These are phyloP conservation scores for Proteles cristata DNA, from an alignment of 2,113 vertebrate species.

Conservation along the genomic window DNA sequence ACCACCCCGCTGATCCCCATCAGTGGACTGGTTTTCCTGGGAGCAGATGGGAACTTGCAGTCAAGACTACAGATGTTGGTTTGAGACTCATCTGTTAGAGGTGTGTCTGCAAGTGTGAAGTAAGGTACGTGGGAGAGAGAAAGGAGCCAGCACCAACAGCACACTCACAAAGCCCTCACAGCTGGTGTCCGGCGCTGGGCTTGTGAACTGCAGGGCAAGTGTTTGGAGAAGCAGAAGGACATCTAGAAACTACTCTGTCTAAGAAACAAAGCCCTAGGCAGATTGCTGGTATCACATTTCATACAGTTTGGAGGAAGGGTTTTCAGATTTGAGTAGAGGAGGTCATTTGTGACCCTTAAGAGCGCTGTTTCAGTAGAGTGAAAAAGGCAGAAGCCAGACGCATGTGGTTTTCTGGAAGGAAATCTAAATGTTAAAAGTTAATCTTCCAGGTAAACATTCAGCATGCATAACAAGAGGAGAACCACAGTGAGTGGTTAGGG, in stretches of 20 bases:
- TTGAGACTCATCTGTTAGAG: background rate
- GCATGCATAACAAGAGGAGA: background rate
- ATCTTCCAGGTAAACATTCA: background rate
- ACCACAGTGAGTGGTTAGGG: background rate
- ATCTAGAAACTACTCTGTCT: background rate
- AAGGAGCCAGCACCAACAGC: background rate
- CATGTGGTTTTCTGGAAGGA: background rate
- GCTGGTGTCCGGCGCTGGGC: background rate
- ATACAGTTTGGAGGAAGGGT: background rate
- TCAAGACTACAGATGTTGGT: background rate
- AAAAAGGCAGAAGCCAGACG: background rate
- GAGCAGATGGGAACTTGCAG: background rate
- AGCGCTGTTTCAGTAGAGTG: background rate
- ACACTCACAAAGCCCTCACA: background rate
- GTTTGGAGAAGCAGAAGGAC: background rate
- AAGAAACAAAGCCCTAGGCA: background rate
- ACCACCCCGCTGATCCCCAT: rapidly evolving
- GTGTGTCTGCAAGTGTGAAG: background rate
- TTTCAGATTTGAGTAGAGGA: background rate
- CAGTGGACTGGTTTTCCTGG: rapidly evolving
- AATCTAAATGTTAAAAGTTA: background rate
- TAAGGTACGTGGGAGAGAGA: background rate
- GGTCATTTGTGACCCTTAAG: background rate
- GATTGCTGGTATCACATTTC: background rate
- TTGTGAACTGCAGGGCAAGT: background rate